phyloP scores from a whole-genome alignment of 2,113 vertebrate genomes.

The Apodemus sylvaticus region DNA sequence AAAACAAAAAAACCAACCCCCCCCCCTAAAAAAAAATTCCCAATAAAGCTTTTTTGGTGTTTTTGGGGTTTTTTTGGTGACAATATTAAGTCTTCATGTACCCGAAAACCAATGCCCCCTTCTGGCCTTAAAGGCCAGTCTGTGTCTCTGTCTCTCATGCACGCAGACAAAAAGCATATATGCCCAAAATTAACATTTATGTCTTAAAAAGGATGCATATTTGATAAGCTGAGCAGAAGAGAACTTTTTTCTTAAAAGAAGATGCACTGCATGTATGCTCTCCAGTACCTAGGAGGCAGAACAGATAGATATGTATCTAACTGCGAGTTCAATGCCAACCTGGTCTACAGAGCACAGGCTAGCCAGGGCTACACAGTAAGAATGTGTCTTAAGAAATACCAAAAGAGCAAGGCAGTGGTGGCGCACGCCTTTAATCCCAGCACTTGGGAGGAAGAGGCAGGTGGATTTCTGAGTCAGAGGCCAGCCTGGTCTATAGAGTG shows the following conservation, averaged over 20 bases:
- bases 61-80: background rate
- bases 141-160: background rate
- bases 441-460: too few relatives aligned
- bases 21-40: too few relatives aligned
- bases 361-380: background rate
- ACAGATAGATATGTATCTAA: background rate
- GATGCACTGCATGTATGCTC: background rate
- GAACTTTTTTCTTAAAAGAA: background rate
- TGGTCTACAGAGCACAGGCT: background rate
- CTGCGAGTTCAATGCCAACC: background rate
- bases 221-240: background rate
- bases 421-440: too few relatives aligned
- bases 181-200: background rate
- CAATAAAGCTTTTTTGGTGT: conserved; percentile 11
- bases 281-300: background rate
- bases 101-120: background rate
- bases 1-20: too few relatives aligned
- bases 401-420: background rate
- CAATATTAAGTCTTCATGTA: conserved; percentile 25
- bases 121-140: background rate
- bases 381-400: background rate
- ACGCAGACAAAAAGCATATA: background rate
- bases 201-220: background rate
- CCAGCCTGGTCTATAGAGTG: too few relatives aligned
- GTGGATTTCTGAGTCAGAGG: too few relatives aligned